Base-by-base conservation (phyloP, 1,140 invertebrate species). In the Hycleus cichorii region DNA sequence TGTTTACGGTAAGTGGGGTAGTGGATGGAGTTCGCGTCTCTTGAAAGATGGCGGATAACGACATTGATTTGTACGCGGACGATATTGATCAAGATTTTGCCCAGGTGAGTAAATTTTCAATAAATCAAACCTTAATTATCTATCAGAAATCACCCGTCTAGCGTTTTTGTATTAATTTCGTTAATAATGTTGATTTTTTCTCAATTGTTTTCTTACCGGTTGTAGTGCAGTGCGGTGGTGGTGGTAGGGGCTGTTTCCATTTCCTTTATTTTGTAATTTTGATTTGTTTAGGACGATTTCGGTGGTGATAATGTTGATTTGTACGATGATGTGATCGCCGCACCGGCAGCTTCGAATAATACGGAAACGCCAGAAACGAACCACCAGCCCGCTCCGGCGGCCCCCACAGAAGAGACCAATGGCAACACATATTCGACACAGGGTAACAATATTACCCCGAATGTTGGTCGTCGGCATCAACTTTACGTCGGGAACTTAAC, bases 21-120 rank as follows among this genome's bases (percentile, higher is more conserved):
- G 32, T 32, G 4, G 32, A 32, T 32, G 4, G 32, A 32, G 32
- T 32, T 38, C 52, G 52, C 52, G 52, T 55, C 52, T 18, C 18
- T 12, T 55, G 27, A 47, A 55, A 55, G 45, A 94, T 95, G 91
- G 91, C 90, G 80, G 92, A 95, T 78, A 90, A 89, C 80, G 93
- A 95, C 81, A 93, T 97, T 77, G 94, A 97, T 88, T 83, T 97
- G 68, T 97, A 97, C 78, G 91, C 90, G 64, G 93, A 96, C 75
- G 93, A 95, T 84, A 87, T 95, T 74, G 93, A 95, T 78, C 89
- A 92, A 74, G 91, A 93, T 81, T 96, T 96, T 80, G 88, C 89
- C 70, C 87, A 90, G 79, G 89, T 90, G 81, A 80, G 61, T 62
- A 18, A 27, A 55, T 47, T 47, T 51, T 44, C n/a, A 10, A 32